Evolutionary conservation across 2,797 vertebrate genomes (phyloP), one percentile per base, ranked within the genome.

Genomic region (Tiaroga cobitis): DNA sequence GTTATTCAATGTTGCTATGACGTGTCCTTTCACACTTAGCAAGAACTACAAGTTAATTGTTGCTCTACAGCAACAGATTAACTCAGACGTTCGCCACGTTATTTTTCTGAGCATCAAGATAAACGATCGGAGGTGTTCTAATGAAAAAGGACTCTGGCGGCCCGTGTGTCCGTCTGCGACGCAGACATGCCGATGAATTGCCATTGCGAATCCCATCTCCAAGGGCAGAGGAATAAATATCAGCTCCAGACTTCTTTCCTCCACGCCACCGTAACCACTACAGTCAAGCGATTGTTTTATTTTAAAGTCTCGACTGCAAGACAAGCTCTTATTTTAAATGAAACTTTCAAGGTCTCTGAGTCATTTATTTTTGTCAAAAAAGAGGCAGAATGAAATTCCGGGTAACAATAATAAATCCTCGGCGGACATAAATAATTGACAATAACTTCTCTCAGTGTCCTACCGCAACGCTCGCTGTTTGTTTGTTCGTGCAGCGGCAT

Each of bases 271-370:
- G 86, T 88, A 82, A 90, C 88, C 89, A 91, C 89, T 89, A 91
- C 88, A 86, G 90, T 92, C 92, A 93, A 93, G 92, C 93, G 87
- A 95, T 96, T 95, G 95, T 96, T 95, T 96, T 94, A 94, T 92
- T 90, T 87, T 37, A 81, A 86, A 88, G 89, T 95, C 92, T 89
- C 81, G 88, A 93, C 93, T 92, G 90, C 89, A 90, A 92, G 92
- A 95, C 92, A 91, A 93, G 92, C 92, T 92, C 91, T 88, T 92
- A 93, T 93, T 93, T 95, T 92, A 95, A 93, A 94, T 94, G 91
- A 93, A 94, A 95, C 94, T 94, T 95, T 93, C 95, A 95, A 95
- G 95, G 94, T 94, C 95, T 93, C 92, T 79, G 90, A 93, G 93
- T 94, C 92, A 93, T 96, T 94, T 94, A 94, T 95, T 92, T 89